These are phyloP conservation scores for Eilema sororculum DNA, from an alignment of 2,888 invertebrate species.

Conservation along the genomic window DNA sequence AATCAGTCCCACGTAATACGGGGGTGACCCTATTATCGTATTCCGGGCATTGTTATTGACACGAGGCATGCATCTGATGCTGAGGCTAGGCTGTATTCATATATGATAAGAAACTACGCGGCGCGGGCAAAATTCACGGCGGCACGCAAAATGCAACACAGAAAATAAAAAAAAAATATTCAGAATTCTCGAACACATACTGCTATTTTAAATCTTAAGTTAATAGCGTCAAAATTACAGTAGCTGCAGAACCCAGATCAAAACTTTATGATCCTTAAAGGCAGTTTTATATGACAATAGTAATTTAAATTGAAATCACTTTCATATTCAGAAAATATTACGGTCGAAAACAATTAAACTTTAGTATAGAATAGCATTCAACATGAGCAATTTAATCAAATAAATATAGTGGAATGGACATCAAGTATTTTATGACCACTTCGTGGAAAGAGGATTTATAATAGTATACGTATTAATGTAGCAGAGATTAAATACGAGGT, in stretches of 20 bases:
- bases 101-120: too few relatives aligned
- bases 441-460: neutral
- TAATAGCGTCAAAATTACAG: constrained; percentile 40
- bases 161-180: constrained; percentile 40
- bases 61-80: too few relatives aligned
- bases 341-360: constrained; percentile 76
- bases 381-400: constrained; percentile 53
- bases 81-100: too few relatives aligned
- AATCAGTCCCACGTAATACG: too few relatives aligned
- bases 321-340: constrained; percentile 65
- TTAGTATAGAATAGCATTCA: constrained; percentile 54
- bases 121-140: too few relatives aligned
- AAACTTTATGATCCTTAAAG: constrained; percentile 41
- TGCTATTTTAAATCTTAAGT: constrained; percentile 39
- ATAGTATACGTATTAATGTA: neutral
- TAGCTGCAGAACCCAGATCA: constrained; percentile 36
- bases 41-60: too few relatives aligned
- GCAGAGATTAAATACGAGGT: too few relatives aligned
- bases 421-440: neutral
- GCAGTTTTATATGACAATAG: constrained; percentile 49
- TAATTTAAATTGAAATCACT: constrained; percentile 44
- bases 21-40: too few relatives aligned
- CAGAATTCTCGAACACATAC: constrained; percentile 26
- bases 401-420: constrained; percentile 31
- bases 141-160: neutral